Evolutionary conservation across 2,797 vertebrate genomes (phyloP), one percentile per base, ranked within the genome.

Genomic region (Strix occidentalis): DNA sequence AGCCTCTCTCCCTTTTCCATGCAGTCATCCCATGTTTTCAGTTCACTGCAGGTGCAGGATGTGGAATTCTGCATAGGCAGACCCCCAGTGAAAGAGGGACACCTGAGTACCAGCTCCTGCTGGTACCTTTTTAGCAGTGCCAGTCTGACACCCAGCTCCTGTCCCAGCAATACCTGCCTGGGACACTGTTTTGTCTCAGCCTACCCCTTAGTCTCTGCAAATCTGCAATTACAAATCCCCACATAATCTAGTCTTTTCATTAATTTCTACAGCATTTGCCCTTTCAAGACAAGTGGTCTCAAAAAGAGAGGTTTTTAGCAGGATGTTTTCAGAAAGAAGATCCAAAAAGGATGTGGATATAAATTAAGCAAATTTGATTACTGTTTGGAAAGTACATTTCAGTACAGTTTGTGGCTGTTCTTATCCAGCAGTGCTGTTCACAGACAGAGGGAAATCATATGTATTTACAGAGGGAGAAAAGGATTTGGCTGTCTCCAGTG

Each of bases 361-460:
- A 81, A 90, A 82, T 3, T 5, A 93, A 79, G 50, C 16, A 90
- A 86, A 78, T 84, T 90, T 75, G 53, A 84, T 95, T 93, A 54
- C 68, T 69, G 10, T 61, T 91, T 91, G 72, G 87, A 91, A 88
- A 94, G 82, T 78, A 78, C 69, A 65, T 89, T 84, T 84, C 21
- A 9, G 39, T 86, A 75, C 60, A 65, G 37, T 65, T 81, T 78
- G 71, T 81, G 83, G 78, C 81, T 74, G 64, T 83, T 84, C 76
- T 84, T 66, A 70, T 61, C 26, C 91, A 90, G 56, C 39, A 77
- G 25, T 51, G 33, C 46, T 0, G 0, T 89, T 43, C 75, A 79
- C 33, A 93, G 35, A n/a, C 1, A 8, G 53, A 75, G 39, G 26
- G 58, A 86, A 93, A 74, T 82, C 39, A 18, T 72, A 57, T 46